These are phyloP conservation scores for Sebastes kiyomatsui DNA, from an alignment of 2,797 vertebrate species.

Conservation along the genomic window DNA sequence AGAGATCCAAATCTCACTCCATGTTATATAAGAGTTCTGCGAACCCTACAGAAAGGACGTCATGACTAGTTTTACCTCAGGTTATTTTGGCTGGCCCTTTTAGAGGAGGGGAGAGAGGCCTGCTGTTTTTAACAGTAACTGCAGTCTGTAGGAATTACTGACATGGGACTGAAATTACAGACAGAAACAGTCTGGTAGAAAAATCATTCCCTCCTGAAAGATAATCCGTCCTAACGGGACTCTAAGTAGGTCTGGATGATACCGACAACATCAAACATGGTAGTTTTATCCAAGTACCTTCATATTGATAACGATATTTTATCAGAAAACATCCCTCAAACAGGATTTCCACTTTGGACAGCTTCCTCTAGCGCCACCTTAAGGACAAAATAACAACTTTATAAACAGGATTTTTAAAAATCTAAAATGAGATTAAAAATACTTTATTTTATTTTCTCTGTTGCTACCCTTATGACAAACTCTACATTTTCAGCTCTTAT, in stretches of 20 bases:
- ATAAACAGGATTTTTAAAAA: too few species aligned
- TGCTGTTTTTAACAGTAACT: background rate
- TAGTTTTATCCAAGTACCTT: background rate
- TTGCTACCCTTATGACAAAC: too few species aligned
- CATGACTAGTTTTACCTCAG: constrained; percentile 37
- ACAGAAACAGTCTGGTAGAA: background rate
- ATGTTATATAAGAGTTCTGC: constrained; percentile 58
- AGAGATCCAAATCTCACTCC: constrained; percentile 50
- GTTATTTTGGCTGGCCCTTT: constrained; percentile 33
- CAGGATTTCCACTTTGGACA: background rate
- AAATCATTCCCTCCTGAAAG: background rate
- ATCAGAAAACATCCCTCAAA: background rate
- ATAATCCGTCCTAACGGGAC: constrained; percentile 23
- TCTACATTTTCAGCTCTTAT: too few species aligned
- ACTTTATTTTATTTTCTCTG: too few species aligned
- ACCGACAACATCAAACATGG: background rate
- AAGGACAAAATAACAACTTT: background rate
- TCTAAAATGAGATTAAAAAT: too few species aligned
- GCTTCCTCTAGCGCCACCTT: background rate
- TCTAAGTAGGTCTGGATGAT: constrained; percentile 1
- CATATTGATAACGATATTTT: background rate
- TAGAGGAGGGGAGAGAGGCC: background rate
- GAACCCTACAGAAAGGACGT: constrained; percentile 36
- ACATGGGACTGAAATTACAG: constrained; percentile 32
- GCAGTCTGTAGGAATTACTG: constrained; percentile 34